These are phyloP conservation scores for Rallus limicola DNA, from an alignment of 2,113 vertebrate genomes.

Conservation along the genomic window DNA sequence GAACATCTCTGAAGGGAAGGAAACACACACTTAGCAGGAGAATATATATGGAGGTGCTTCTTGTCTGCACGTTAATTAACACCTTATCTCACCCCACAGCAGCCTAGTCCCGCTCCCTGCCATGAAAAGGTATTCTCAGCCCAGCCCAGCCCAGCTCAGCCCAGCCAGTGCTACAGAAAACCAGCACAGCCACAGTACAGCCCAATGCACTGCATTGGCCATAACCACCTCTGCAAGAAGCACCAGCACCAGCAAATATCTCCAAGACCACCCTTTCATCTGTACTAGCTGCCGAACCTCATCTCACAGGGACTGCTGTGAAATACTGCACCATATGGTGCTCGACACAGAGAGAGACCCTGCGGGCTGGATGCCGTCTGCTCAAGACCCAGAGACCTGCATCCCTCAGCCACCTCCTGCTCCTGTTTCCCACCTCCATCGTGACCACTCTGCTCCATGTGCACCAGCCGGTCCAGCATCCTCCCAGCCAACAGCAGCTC, in stretches of 20 bases:
- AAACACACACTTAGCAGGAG: background rate
- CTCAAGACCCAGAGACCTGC: background rate
- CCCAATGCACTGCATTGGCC: rapidly evolving
- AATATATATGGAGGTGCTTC: background rate
- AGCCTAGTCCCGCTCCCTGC: background rate
- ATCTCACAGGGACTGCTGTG: background rate
- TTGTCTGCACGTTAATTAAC: too few relatives aligned
- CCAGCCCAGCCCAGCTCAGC: background rate
- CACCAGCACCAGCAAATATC: background rate
- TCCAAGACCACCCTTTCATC: background rate
- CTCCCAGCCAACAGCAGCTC: background rate
- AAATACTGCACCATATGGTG: slow-evolving; percentile 33
- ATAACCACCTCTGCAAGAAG: rapidly evolving
- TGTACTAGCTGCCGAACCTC: rapidly evolving
- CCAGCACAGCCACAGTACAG: rapidly evolving
- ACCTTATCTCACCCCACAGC: background rate
- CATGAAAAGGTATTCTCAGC: background rate
- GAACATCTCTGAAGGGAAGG: background rate
- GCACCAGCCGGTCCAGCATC: rapidly evolving
- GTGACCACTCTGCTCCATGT: rapidly evolving
- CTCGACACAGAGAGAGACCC: background rate
- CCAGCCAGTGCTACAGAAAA: background rate
- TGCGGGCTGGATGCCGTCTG: background rate
- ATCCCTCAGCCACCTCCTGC: background rate
- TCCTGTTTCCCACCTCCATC: background rate